Conservation (phyloP, 2,797 vertebrate species). For the Karalla daura region DNA sequence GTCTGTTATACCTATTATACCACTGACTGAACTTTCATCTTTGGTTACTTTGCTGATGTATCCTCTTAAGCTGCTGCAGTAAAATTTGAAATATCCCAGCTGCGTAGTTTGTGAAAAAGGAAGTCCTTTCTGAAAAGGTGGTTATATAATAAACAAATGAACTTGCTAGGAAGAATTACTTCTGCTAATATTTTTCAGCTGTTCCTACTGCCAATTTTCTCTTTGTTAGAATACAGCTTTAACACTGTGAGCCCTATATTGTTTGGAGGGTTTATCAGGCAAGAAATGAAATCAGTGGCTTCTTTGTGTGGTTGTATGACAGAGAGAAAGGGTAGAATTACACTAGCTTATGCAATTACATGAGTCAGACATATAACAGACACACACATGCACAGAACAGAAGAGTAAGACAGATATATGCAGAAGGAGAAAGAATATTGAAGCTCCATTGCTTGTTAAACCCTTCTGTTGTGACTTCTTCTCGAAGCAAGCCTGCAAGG, state of each 20-base stretch:
- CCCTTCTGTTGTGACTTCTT: conserved; percentile 10
- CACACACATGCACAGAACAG: conserved; percentile 12
- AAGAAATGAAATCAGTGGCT: conserved; percentile 52
- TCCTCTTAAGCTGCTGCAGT: no score
- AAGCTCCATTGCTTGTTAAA: conserved; percentile 12
- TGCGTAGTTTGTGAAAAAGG: no score
- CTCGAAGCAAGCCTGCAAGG: not conserved
- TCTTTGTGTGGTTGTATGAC: conserved; percentile 55
- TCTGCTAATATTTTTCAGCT: not conserved
- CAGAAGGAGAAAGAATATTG: conserved; percentile 5
- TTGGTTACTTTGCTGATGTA: no score
- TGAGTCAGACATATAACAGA: conserved; percentile 58
- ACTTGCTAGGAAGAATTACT: not conserved
- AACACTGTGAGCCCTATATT: conserved; percentile 22
- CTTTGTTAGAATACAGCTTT: not conserved
- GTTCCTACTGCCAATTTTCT: not conserved
- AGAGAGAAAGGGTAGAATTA: conserved; percentile 55
- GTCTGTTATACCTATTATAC: no score
- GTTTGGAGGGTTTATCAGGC: conserved; percentile 37
- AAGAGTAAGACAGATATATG: conserved; percentile 15
- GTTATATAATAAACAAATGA: not conserved
- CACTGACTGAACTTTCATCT: no score
- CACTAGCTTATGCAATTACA: conserved; percentile 49
- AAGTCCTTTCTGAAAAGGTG: no score
- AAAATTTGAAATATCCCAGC: no score